Evolutionary conservation across 2,113 vertebrate species (phyloP), one percentile per base, ranked within the genome.

Genomic region (Chlorodrepanis virens): DNA sequence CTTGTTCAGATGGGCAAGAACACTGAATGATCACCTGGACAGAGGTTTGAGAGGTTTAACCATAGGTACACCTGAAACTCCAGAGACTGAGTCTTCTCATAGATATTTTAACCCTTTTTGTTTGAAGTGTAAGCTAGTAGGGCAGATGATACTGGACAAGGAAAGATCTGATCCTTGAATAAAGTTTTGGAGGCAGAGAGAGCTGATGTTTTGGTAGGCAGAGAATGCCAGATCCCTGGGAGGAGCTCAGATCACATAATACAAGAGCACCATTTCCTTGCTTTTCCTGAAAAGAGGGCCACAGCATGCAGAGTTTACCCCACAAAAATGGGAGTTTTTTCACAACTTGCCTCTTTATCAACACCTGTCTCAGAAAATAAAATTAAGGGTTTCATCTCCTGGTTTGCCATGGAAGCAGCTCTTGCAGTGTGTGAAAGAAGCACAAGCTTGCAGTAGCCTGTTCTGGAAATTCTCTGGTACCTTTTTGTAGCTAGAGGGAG

Each of bases 391-490:
- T 91, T 78, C 79, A 57, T 77, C 40, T 83, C 39, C 80, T 57
- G 8, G 25, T 94, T 90, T 85, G 15, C 64, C 81, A 49, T 19
- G 83, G 89, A 64, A 90, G 33, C 59, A 79, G 40, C 22, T 79
- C n/a, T 60, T 74, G 25, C 29, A 75, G 45, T 17, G 7, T 0
- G 5, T 77, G 53, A 56, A 89, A 83, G 69, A 79, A 71, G 45
- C 28, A 29, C 13, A 69, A 84, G 85, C 64, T 83, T 95, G 88
- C 88, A 92, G 79, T 67, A 82, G 72, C 83, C 72, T 84, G 68
- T 86, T 83, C 76, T 91, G 77, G 80, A 89, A 92, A 93, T 78
- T 86, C 24, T 97, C 76, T 71, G 65, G 17, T 94, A 67, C 39
- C 23, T 70, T 65, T 68, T 47, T 83, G 52, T 92, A 92, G 87